A percentile compares a stretch with the other conserved stretches of the same genome.
Evolutionary conservation across 2,797 vertebrate genomes (phyloP).

Genomic region (Enteromius trimaculatus): DNA sequence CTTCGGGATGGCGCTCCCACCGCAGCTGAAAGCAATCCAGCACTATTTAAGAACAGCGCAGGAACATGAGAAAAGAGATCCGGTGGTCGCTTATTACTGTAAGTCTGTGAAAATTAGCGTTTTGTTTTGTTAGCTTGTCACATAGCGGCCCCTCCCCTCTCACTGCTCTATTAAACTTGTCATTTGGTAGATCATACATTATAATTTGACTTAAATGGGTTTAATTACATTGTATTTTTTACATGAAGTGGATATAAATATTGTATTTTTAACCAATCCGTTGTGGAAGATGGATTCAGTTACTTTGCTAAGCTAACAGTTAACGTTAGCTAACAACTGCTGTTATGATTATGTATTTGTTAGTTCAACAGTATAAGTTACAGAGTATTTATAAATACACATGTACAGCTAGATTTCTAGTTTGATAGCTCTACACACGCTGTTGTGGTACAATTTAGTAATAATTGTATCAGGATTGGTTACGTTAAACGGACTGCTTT

Average conservation of each 20-base stretch:
- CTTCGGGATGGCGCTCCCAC: slow-evolving; percentile 81
- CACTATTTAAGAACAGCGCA: slow-evolving; percentile 92
- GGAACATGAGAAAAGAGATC: slow-evolving; percentile 92
- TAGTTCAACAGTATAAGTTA: neutral
- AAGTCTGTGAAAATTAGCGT: slow-evolving; percentile 70
- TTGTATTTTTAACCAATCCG: neutral
- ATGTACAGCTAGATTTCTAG: neutral
- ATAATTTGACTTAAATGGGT: neutral
- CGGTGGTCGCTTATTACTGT: slow-evolving; percentile 96
- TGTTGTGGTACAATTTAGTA: neutral
- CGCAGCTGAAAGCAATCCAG: slow-evolving; percentile 87
- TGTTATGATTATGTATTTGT: neutral
- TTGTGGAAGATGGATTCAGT: slow-evolving; percentile 2
- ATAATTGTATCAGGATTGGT: neutral
- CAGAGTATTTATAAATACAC: neutral
- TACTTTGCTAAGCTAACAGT: slow-evolving; percentile 4
- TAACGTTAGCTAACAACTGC: neutral
- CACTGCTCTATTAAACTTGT: neutral
- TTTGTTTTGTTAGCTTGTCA: slow-evolving; percentile 25
- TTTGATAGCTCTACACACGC: neutral
- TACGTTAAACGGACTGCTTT: neutral
- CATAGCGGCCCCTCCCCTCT: neutral
- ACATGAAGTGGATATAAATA: neutral
- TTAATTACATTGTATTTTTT: neutral
- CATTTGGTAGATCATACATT: neutral